Evolutionary conservation across 2,113 vertebrate genomes (phyloP).

Genomic region (Ginglymostoma cirratum): DNA sequence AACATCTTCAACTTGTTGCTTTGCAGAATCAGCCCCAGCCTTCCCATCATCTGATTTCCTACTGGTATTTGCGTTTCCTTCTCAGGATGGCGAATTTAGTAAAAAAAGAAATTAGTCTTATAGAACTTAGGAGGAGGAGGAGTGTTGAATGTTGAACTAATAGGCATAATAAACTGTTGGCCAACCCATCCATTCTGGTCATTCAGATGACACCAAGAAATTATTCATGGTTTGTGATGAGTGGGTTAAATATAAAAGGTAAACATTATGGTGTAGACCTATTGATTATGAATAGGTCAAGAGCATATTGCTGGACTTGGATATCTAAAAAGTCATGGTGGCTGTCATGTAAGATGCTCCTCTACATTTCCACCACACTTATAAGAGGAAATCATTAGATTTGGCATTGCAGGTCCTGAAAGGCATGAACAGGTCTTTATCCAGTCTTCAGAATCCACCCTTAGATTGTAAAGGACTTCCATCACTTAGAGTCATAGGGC

Average conservation of each 20-base stretch:
- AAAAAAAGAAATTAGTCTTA: not conserved
- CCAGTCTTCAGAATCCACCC: not conserved
- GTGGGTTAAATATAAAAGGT: not conserved
- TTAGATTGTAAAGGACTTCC: not conserved
- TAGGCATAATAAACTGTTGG: not conserved
- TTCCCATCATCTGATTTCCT: not conserved
- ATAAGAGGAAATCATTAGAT: not conserved
- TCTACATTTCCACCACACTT: not conserved
- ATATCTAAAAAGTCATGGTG: not conserved
- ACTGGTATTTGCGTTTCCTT: not conserved
- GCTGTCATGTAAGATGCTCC: not conserved
- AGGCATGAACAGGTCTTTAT: not conserved
- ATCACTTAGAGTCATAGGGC: not conserved
- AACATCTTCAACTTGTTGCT: not conserved
- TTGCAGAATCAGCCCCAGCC: not conserved
- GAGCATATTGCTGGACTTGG: not conserved
- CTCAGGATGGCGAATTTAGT: not conserved
- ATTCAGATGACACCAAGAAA: not conserved
- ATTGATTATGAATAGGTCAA: not conserved
- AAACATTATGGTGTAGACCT: not conserved
- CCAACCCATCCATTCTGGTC: not conserved
- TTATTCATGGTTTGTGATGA: not conserved
- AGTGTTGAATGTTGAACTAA: not conserved
- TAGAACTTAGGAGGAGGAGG: not conserved
- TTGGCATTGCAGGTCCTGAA: not conserved